Conservation (phyloP, 2,113 vertebrate species). For the Cairina moschata region DNA sequence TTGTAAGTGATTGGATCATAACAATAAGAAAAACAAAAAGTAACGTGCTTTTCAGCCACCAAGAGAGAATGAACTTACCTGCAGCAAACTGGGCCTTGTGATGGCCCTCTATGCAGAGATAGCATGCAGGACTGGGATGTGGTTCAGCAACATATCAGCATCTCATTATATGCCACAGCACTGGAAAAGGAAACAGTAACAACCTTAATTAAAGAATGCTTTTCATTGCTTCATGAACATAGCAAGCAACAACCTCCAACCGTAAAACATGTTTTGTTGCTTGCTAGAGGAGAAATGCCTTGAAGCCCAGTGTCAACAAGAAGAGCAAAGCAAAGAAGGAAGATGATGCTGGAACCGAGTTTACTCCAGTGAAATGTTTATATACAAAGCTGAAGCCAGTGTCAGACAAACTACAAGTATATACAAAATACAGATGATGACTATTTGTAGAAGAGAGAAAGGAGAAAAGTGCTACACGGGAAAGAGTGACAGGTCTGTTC, state of each 20-base stretch:
- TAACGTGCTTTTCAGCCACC: rapidly evolving
- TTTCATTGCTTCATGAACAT: background rate
- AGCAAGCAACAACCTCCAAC: background rate
- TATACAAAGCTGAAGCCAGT: background rate
- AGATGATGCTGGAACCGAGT: background rate
- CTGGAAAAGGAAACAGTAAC: background rate
- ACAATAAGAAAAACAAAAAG: background rate
- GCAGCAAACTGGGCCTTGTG: rapidly evolving
- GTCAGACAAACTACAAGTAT: background rate
- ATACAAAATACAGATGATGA: background rate
- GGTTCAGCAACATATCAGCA: background rate
- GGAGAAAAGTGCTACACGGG: background rate
- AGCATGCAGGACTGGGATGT: rapidly evolving
- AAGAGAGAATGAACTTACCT: background rate
- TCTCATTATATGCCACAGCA: background rate
- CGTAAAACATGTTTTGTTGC: background rate
- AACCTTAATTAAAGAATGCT: background rate
- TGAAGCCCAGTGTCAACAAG: background rate
- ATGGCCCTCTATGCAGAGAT: background rate
- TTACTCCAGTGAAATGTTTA: background rate
- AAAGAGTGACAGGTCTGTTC: background rate
- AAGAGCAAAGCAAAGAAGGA: background rate
- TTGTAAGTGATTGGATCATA: rapidly evolving
- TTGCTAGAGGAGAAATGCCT: background rate
- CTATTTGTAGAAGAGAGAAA: background rate